Base-by-base conservation (phyloP, 1,140 invertebrate genomes). In the Oryctes rhinoceros region DNA sequence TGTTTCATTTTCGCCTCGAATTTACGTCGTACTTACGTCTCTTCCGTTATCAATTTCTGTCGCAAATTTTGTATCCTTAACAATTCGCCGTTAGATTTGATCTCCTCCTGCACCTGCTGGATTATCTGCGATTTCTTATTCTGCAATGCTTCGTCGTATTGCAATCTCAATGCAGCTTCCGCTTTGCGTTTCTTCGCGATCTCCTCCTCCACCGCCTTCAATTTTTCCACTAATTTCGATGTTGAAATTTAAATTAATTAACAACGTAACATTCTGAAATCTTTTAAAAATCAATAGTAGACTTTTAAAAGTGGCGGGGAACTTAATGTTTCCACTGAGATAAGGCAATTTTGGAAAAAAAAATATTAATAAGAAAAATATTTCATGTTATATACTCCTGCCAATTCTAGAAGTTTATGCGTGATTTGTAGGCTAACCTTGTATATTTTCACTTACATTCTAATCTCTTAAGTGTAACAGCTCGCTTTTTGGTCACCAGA, bases 401-500 rank as follows among this genome's bases (percentile, higher is more conserved):
- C 9, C 39, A 10, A 44, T 4, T 10, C 5, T 62, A 62, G 13
- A 62, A 62, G 53, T 20, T 62, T 62, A 13, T 62, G 5, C 0
- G 3, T 7, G 20, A 62, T 62, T 62, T 6, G 1, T 18, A 7
- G 5, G 53, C 13, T 20, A 24, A 35, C 2, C 18, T 18, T 5
- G 18, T 44, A 20, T 10, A 76, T 44, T 37, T 11, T 9, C 10
- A 83, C 83, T 83, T 81, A 87, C 86, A 76, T 83, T 86, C 85
- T 11, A 87, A 80, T 82, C 84, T 83, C 75, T 82, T 84, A 49
- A 86, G 82, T 15, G 85, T 86, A 10, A 76, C 48, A 11, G 83
- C 83, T 20, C 85, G 79, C 81, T 86, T 85, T 49, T 84, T 85
- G 0, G 83, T 83, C 37, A 86, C 83, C 47, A 85, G 79, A 79